Percentiles rank a stretch among this genome's conserved stretches.
These are phyloP conservation scores for Wasmannia auropunctata DNA, from an alignment of 1,140 invertebrate species.

Conservation along the genomic window DNA sequence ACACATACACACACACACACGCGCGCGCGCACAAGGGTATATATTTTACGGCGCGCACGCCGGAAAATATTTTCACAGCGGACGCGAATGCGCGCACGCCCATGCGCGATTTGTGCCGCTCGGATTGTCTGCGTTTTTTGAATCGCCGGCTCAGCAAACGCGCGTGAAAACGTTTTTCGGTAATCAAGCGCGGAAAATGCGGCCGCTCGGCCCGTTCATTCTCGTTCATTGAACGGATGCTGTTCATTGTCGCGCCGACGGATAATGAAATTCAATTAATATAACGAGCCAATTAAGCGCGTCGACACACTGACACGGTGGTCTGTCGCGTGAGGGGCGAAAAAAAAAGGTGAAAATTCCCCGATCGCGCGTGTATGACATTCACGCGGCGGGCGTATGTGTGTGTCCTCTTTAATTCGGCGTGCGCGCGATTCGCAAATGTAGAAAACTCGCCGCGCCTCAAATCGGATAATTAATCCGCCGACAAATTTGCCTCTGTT, in stretches of 20 bases:
- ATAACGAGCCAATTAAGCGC: constrained; percentile 80
- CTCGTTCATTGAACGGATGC: constrained; percentile 57
- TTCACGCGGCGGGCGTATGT: not conserved
- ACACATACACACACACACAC: too few species aligned
- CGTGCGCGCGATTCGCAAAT: constrained; percentile 58
- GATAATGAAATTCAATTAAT: constrained; percentile 81
- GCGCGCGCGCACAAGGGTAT: too few species aligned
- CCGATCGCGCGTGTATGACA: constrained; percentile 1
- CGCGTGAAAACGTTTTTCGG: constrained; percentile 64
- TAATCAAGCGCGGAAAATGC: constrained; percentile 66
- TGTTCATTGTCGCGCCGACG: constrained; percentile 56
- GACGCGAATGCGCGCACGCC: not conserved
- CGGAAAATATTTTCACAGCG: constrained; percentile 66
- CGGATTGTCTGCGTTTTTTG: constrained; percentile 72
- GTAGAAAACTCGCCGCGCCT: constrained; percentile 45
- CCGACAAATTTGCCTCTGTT: constrained; percentile 47
- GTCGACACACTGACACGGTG: constrained; percentile 74
- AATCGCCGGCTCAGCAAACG: constrained; percentile 42
- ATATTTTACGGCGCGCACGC: constrained; percentile 12
- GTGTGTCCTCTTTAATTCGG: constrained; percentile 45
- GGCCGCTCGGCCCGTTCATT: constrained; percentile 67
- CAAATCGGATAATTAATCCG: constrained; percentile 66
- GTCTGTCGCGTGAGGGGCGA: constrained; percentile 45
- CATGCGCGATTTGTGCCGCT: constrained; percentile 49
- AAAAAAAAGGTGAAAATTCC: constrained; percentile 54